Evolutionary conservation across 92 coral and sea anemone genomes (phyloP).

Genomic region (Pocillopora meandrina): DNA sequence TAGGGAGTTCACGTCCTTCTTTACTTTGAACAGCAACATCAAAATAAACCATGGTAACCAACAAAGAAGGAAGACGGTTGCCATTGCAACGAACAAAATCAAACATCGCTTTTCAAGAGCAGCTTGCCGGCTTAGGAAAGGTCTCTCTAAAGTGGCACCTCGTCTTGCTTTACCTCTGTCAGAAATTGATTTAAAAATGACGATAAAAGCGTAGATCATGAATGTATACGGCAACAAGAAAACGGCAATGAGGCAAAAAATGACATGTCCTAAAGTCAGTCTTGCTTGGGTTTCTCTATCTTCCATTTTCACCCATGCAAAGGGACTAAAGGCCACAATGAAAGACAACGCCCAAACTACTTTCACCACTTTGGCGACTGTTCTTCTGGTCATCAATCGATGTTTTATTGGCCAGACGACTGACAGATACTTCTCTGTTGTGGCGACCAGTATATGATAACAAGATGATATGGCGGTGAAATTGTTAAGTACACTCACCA

Average conservation of each 20-base stretch:
- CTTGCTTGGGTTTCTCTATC: background rate
- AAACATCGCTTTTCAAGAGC: slow-evolving; percentile 42
- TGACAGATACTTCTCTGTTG: slow-evolving; percentile 52
- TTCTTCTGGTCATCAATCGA: slow-evolving; percentile 24
- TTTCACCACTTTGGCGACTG: slow-evolving; percentile 20
- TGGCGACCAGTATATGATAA: slow-evolving; percentile 56
- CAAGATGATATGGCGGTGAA: slow-evolving; percentile 51
- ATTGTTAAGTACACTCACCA: slow-evolving; percentile 39
- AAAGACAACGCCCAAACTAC: slow-evolving; percentile 37
- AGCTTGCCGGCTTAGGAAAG: slow-evolving; percentile 16
- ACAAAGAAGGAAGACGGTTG: slow-evolving; percentile 56
- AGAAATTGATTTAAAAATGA: slow-evolving; percentile 55
- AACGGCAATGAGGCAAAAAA: slow-evolving; percentile 63
- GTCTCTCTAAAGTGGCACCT: background rate
- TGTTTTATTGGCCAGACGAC: slow-evolving; percentile 47
- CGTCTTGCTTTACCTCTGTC: slow-evolving; percentile 12
- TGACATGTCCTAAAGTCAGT: slow-evolving; percentile 52
- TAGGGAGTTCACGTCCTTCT: background rate
- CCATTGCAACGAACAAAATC: slow-evolving; percentile 66
- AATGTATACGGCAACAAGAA: slow-evolving; percentile 70
- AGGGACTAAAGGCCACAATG: slow-evolving; percentile 40
- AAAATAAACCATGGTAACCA: slow-evolving; percentile 71
- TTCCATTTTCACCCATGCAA: slow-evolving; percentile 13
- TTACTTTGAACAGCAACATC: slow-evolving; percentile 17
- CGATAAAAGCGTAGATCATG: slow-evolving; percentile 66